phyloP scores from a whole-genome alignment of 2,888 invertebrate genomes.

The Limnephilus lunatus region DNA sequence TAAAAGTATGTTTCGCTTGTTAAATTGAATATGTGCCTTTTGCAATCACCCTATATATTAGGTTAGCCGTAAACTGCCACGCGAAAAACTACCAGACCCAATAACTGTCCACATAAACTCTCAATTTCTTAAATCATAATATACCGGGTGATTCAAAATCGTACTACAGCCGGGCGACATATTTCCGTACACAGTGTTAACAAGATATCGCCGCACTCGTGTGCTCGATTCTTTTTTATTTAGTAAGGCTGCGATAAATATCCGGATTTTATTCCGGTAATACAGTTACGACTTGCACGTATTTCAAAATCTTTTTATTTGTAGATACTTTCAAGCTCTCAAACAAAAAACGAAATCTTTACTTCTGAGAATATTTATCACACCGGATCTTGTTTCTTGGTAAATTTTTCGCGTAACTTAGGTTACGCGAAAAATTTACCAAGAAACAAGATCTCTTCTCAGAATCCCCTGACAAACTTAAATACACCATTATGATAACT shows the following conservation, averaged over 20 bases:
- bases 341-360: too few species aligned
- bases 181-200: constrained; percentile 7
- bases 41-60: constrained; percentile 60
- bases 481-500: too few species aligned
- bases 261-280: neutral
- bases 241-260: constrained; percentile 3
- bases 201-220: constrained; percentile 11
- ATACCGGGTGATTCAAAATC: constrained; percentile 61
- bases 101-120: constrained; percentile 63
- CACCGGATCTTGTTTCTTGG: too few species aligned
- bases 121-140: constrained; percentile 62
- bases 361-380: too few species aligned
- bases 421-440: too few species aligned
- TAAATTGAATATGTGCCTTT: constrained; percentile 58
- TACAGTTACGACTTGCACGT: neutral
- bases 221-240: constrained; percentile 16
- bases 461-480: too few species aligned
- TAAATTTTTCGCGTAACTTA: too few species aligned
- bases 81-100: constrained; percentile 60
- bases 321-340: neutral
- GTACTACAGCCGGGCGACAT: constrained; percentile 54
- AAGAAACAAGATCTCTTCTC: too few species aligned
- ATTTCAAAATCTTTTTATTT: neutral
- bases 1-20: constrained; percentile 21
- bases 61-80: constrained; percentile 55